phyloP scores from a whole-genome alignment of 1,140 invertebrate species.

The Brachionus koreanus region DNA sequence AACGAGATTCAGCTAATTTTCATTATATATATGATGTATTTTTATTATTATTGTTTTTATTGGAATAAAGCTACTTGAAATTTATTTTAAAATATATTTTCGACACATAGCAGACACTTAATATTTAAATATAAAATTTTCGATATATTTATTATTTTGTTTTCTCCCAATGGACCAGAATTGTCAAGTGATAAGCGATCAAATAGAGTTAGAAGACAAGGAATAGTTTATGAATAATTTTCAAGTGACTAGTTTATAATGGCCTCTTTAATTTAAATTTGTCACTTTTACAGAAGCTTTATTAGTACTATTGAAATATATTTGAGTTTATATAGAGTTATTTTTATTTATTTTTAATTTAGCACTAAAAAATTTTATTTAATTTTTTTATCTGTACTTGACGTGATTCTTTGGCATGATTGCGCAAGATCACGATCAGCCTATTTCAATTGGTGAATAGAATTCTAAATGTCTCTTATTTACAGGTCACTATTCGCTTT shows the following conservation, averaged over 20 bases:
- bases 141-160: slow-evolving; percentile 13
- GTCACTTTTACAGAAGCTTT: neutral
- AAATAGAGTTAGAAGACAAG: neutral
- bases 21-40: neutral
- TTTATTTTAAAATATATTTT: slow-evolving; percentile 17
- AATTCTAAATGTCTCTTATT: neutral
- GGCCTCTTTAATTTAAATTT: slow-evolving; percentile 8
- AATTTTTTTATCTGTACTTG: neutral
- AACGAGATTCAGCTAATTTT: slow-evolving; percentile 14
- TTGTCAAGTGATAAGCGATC: slow-evolving; percentile 27
- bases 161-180: neutral
- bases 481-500: neutral
- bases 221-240: neutral
- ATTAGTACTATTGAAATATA: neutral
- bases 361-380: neutral
- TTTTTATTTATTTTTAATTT: slow-evolving; percentile 3
- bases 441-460: neutral
- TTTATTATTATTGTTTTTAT: slow-evolving; percentile 37
- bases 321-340: neutral
- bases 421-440: neutral
- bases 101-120: slow-evolving; percentile 3
- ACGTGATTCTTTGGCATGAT: neutral
- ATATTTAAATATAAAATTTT: slow-evolving; percentile 1
- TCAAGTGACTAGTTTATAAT: slow-evolving; percentile 8
- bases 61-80: slow-evolving; percentile 33